phyloP scores from a whole-genome alignment of 2,797 vertebrate genomes.

The Bovichtus diacanthus region DNA sequence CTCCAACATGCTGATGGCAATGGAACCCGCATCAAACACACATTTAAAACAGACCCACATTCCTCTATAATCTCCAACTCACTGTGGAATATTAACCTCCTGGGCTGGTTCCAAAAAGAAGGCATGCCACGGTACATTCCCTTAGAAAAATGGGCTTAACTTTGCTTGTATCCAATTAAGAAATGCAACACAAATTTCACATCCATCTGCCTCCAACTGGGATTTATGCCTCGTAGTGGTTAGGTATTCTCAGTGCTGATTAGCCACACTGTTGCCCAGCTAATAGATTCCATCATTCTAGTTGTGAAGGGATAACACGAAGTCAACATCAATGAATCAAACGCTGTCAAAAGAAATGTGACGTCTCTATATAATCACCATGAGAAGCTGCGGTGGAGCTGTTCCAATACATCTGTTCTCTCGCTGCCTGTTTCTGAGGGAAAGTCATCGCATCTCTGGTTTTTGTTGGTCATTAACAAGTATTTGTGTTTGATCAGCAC shows the following conservation, averaged over 20 bases:
- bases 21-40: constrained; percentile 61
- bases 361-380: constrained; percentile 63
- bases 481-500: constrained; percentile 73
- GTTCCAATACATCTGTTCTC: constrained; percentile 66
- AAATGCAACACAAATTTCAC: constrained; percentile 57
- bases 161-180: constrained; percentile 69
- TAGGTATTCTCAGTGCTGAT: constrained; percentile 51
- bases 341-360: constrained; percentile 59
- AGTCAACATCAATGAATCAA: constrained; percentile 74
- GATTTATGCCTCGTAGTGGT: constrained; percentile 58
- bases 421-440: constrained; percentile 44
- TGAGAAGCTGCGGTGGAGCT: constrained; percentile 53
- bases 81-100: constrained; percentile 67
- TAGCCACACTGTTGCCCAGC: constrained; percentile 56
- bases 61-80: constrained; percentile 67
- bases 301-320: constrained; percentile 63
- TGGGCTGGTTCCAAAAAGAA: constrained; percentile 67
- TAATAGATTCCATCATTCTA: constrained; percentile 70
- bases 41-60: constrained; percentile 73
- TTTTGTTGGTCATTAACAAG: constrained; percentile 72
- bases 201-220: constrained; percentile 64
- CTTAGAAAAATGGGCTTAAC: constrained; percentile 64
- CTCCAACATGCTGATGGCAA: constrained; percentile 60
- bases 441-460: constrained; percentile 55
- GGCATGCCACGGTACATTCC: constrained; percentile 63